Evolutionary conservation across 2,888 invertebrate species (phyloP), one percentile per base, ranked within the genome.

Genomic region (Andrena dorsata): DNA sequence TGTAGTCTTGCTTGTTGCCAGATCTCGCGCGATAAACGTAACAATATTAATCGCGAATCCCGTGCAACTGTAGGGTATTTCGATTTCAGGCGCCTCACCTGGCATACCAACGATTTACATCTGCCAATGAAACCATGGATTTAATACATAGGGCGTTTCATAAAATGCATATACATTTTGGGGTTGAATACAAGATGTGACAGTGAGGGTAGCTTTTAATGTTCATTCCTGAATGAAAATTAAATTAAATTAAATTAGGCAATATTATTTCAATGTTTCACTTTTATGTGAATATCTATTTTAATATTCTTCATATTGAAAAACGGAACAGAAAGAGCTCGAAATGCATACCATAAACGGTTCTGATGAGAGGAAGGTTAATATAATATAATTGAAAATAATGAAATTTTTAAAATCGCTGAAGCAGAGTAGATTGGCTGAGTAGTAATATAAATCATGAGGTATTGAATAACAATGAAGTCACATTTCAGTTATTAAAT

Each of bases 41-140:
- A 58, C 73, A 58, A 47, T 73, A 65, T 77, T 65, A 77, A 77
- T 77, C 51, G 60, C 23, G 60, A 7, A 13, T 32, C 32, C 56
- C 13, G 10, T 32, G n/a, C n/a, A 8, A 65, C 28, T 30, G 28
- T 30, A 51, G 20, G 20, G 47, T 66, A 30, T 66, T 20, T 23
- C 41, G 10, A 41, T 41, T 13, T 20, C 30, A 64, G 41, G 7
- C 41, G 23, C 10, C 13, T 13, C 56, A 4, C 23, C 10, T 26
- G 8, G 56, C 26, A 56, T 26, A 56, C 56, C 26, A 23, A 56
- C 56, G 56, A 23, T 56, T 23, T 26, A 10, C 26, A 23, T 56
- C 13, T 10, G 23, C 13, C 56, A 13, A 56, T 10, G 23, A 26
- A 10, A 20, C 56, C 4, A 56, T 8, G 23, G 23, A 26, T 56